Evolutionary conservation across 2,888 invertebrate species (phyloP), one percentile per base, ranked within the genome.

Genomic region (Oscheius sp.): DNA sequence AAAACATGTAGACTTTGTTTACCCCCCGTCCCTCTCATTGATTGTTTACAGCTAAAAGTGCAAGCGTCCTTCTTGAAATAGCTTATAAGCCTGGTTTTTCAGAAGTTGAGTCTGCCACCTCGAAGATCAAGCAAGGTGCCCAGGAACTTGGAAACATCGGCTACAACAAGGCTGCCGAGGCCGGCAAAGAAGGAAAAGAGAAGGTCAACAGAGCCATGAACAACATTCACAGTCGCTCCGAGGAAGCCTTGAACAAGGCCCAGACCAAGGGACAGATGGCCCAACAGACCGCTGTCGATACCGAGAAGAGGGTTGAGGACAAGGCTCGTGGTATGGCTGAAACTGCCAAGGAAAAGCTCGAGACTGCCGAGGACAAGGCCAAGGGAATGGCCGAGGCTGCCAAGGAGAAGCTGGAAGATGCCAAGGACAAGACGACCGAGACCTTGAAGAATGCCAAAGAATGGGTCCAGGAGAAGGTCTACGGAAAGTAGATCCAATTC

Each of bases 361-460:
- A 51, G 11, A 50, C 47, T 7, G 37, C 53, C 2, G 51, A 13
- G 33, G 51, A 33, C 13, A 55, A 68, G 2, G 32, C 35, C 21
- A 55, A 55, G 21, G 53, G 50, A n/a, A n/a, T 48, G 29, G n/a
- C 21, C 5, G 48, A 65, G 37, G 47, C 11, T 21, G 65, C 51
- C n/a, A 51, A 48, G 32, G 48, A 65, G n/a, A 47, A 48, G 4
- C 9, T 55, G 37, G 68, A 55, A 9, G 55, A 55, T 1, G 55
- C 51, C 51, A 68, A 68, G 53, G 68, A 68, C 13, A 55, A 68
- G 33, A 29, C 35, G 10, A 50, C 32, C 68, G 53, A 68, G 7
- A 21, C 33, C 9, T 50, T 68, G 51, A 35, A 68, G 13, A 55
- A 68, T 29, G 68, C 68, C 33, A 68, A 68, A 21, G 68, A 51